A percentile compares a stretch with the other conserved stretches of the same genome.
Evolutionary conservation across 2,797 vertebrate genomes (phyloP).

Genomic region (Acrocephalus scirpaceus): DNA sequence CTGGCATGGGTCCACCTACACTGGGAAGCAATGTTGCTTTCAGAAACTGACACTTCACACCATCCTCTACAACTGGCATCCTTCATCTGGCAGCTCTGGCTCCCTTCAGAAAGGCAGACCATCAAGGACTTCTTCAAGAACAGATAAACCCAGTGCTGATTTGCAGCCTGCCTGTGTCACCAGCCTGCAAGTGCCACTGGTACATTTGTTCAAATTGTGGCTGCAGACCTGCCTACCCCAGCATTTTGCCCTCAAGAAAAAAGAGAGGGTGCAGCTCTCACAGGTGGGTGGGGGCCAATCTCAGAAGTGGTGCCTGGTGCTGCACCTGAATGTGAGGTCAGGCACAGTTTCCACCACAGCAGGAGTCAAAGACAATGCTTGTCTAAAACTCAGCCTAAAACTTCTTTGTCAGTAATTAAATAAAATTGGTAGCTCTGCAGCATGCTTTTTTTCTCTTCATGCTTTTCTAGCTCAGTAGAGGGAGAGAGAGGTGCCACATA

Average conservation of each 20-base stretch:
- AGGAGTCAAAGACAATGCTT: not conserved
- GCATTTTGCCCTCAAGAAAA: not conserved
- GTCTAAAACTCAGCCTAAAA: not conserved
- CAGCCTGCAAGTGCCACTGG: not conserved
- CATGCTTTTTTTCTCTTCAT: not conserved
- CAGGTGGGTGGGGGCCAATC: fast-evolving
- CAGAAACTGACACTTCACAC: not conserved
- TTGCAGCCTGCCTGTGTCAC: not conserved
- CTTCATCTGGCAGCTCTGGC: not conserved
- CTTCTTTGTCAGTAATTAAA: not conserved
- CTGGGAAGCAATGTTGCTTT: not conserved
- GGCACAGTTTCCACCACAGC: not conserved
- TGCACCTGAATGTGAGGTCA: not conserved
- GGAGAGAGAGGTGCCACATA: not conserved
- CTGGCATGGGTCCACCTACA: not conserved
- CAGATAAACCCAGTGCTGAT: not conserved
- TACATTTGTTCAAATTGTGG: not conserved
- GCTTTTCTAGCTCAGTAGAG: not conserved
- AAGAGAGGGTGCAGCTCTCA: not conserved
- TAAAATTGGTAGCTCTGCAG: not conserved
- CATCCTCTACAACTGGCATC: not conserved
- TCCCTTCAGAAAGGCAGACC: not conserved
- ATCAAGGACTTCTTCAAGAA: not conserved
- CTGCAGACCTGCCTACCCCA: not conserved
- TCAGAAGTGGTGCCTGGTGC: not conserved